Evolutionary conservation across 53 echinoderm and acorn worm genomes (phyloP).

Genomic region (Zoroaster sp.): DNA sequence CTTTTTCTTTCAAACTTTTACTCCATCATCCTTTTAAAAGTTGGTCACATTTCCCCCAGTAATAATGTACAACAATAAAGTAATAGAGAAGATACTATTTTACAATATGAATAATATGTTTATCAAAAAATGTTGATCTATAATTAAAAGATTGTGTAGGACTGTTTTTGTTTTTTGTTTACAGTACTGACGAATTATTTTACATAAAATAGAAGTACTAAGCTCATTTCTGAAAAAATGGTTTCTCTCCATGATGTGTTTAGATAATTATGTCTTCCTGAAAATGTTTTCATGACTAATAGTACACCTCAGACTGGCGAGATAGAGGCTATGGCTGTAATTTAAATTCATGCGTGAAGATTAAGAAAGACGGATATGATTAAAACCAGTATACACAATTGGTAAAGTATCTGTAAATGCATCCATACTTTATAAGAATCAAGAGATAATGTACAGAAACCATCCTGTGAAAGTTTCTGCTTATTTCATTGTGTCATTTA

Average conservation of each 20-base stretch:
- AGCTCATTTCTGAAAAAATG: neutral
- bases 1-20: neutral
- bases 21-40: neutral
- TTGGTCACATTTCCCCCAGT: neutral
- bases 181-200: neutral
- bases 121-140: neutral
- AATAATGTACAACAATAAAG: slow-evolving; percentile 19
- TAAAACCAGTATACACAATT: too few species aligned
- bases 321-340: too few species aligned
- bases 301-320: too few species aligned
- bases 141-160: neutral
- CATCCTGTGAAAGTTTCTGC: too few species aligned
- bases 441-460: too few species aligned
- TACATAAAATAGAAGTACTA: neutral
- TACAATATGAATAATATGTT: slow-evolving; percentile 5
- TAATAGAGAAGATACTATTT: slow-evolving; percentile 28
- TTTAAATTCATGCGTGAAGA: too few species aligned
- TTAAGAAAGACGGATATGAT: too few species aligned
- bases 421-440: too few species aligned
- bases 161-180: neutral
- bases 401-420: too few species aligned
- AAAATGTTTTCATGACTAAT: too few species aligned
- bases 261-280: too few species aligned
- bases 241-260: neutral
- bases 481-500: too few species aligned